Evolutionary conservation across 1,140 invertebrate species (phyloP), one percentile per base, ranked within the genome.

Genomic region (Orius laevigatus): DNA sequence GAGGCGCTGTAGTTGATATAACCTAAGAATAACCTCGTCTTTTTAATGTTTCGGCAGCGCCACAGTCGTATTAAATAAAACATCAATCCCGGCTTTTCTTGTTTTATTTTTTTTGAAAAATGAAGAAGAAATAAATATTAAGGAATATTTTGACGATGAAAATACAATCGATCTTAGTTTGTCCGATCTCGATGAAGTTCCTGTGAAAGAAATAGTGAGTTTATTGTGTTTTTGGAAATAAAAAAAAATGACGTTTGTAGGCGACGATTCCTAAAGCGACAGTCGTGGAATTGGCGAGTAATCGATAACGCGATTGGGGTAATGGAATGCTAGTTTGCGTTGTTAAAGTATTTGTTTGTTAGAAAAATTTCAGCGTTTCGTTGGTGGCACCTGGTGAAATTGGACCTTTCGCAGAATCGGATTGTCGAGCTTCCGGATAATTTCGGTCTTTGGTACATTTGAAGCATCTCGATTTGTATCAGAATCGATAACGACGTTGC

Each of bases 361-460:
- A 84, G 78, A 69, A 68, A 57, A 72, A 68, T 52, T 76, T 77
- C 58, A 53, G 68, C 2, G 63, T 60, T 34, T 61, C 63, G 16
- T 62, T 88, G n/a, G 11, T 79, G 70, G 6, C 73, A 81, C 56
- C 60, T 87, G 20, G 70, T 76, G 5, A 77, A 77, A 56, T 61
- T 88, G 33, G 83, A 88, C 65, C 64, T 88, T 41, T 84, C 81
- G 61, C 82, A 79, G 62, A 88, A 88, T 63, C 68, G 73, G 60
- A 61, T 88, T 20, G 73, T 66, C 42, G 71, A 74, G 59, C 66
- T 88, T 36, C 84, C 84, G 14, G 71, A 76, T 20, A 80, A 84
- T 60, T 83, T 89, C 71, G 83, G 83, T 2, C 69, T 75, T 61
- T 89, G 53, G 63, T 62, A 2, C 76, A 79, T 53, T 63, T 89